These are phyloP conservation scores for Drosophila austrosaltans DNA, from an alignment of 2,888 invertebrate genomes.

Conservation along the genomic window DNA sequence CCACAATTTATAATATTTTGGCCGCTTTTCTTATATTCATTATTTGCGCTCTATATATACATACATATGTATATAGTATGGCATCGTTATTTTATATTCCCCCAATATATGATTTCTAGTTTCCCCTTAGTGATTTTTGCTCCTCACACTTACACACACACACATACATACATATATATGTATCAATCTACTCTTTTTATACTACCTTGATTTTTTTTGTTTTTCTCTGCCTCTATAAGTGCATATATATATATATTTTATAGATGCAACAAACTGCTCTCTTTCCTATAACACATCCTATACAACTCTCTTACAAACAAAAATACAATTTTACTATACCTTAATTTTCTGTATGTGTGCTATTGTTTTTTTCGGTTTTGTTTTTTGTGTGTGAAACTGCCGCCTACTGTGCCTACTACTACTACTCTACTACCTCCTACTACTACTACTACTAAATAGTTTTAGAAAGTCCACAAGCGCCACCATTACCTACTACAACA, in stretches of 20 bases:
- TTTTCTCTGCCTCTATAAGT: neutral
- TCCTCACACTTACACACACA: slow-evolving; percentile 11
- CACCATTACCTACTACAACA: slow-evolving; percentile 80
- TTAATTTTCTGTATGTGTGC: slow-evolving; percentile 62
- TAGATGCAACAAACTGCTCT: slow-evolving; percentile 1
- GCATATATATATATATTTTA: neutral
- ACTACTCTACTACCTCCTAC: slow-evolving; percentile 1
- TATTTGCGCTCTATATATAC: slow-evolving; percentile 33
- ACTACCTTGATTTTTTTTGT: neutral
- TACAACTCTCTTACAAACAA: slow-evolving; percentile 34
- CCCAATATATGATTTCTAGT: slow-evolving; percentile 23
- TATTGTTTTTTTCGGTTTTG: slow-evolving; percentile 31
- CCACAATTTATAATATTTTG: slow-evolving; percentile 18
- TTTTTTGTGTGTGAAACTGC: slow-evolving; percentile 53
- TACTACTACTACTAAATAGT: slow-evolving; percentile 53
- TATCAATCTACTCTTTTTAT: neutral
- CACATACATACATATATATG: neutral
- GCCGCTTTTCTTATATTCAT: slow-evolving; percentile 17
- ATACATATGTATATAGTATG: slow-evolving; percentile 21
- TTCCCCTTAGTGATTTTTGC: slow-evolving; percentile 1
- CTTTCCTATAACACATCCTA: slow-evolving; percentile 14
- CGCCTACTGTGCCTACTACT: slow-evolving; percentile 52
- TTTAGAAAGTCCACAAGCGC: slow-evolving; percentile 80
- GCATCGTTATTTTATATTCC: neutral
- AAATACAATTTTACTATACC: neutral